Evolutionary conservation across 2,113 vertebrate genomes (phyloP).

Genomic region (Pseudopipra pipra): DNA sequence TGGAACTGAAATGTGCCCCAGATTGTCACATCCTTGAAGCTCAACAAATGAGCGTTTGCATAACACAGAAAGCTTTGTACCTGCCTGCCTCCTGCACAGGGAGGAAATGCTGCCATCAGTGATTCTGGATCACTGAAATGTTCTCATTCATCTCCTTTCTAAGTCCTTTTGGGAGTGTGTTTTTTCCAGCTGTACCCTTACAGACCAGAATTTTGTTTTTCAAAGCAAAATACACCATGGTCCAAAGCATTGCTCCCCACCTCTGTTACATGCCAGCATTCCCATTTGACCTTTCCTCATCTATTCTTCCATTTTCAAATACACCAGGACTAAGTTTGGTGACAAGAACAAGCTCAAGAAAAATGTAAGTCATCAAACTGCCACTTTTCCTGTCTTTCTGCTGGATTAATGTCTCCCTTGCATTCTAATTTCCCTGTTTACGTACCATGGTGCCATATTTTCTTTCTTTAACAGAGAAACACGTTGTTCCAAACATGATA

Average conservation of each 20-base stretch:
- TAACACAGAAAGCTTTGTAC: neutral
- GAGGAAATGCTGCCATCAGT: neutral
- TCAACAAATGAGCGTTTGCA: fast-evolving
- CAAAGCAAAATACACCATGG: neutral
- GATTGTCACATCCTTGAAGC: neutral
- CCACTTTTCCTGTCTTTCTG: neutral
- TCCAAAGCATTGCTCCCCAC: neutral
- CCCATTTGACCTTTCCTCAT: neutral
- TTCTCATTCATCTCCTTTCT: neutral
- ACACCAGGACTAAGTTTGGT: neutral
- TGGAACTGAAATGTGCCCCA: fast-evolving
- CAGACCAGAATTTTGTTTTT: neutral
- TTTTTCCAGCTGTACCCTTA: neutral
- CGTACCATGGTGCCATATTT: neutral
- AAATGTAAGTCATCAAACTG: neutral
- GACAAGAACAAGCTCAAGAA: neutral
- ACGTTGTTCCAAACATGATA: neutral
- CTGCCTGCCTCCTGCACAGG: neutral
- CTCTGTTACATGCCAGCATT: neutral
- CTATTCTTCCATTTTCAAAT: neutral
- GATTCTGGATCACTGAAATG: neutral
- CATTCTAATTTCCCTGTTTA: neutral
- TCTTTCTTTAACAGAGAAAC: neutral
- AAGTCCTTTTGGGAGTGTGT: fast-evolving
- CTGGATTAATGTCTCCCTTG: neutral